Base-by-base conservation (phyloP, 2,888 invertebrate species). In the Troglohyphantes excavatus region DNA sequence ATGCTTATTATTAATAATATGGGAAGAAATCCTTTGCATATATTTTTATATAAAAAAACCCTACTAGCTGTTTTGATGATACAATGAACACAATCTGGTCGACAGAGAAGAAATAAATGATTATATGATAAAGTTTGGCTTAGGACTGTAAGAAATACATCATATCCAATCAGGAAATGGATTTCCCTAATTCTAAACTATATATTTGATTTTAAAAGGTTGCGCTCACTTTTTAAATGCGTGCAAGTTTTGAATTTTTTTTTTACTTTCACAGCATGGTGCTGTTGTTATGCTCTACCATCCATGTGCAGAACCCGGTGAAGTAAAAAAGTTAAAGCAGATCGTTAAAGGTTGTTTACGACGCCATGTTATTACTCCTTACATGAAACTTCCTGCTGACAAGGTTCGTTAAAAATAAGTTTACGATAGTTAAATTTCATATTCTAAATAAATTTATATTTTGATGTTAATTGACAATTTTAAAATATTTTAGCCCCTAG, bases 211-310 rank as follows among this genome's bases (percentile, higher is more conserved):
- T n/a, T n/a, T 26, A 26, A 26, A 63, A 63, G 9, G 63, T 23
- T 6, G 2, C 11, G 23, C 11, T 63, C 21, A 23, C 21, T 61
- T 61, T 61, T 2, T 11, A 39, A 39, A 39, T 39, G 39, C n/a
- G n/a, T n/a, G n/a, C n/a, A n/a, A n/a, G n/a, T 39, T 39, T 39
- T 39, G 0, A 39, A 39, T 13, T 13, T 11, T 39, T 39, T 39
- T 39, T 39, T 7, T 39, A 11, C 39, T 84, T 91, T 92, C 93
- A 43, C 91, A 97, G 95, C 97, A 97, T 93, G 97, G 97, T 11
- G 96, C 95, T 6, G 94, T 97, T 59, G 96, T 96, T 0, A 95
- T 97, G 95, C 93, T 97, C n/a, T 97, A 97, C 93, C 97, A 97
- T 94, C 97, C 97, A 0, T 97, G 97, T 94, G 96, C 96, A 5